Evolutionary conservation across 2,888 invertebrate genomes (phyloP).

Genomic region (Congeria kusceri): DNA sequence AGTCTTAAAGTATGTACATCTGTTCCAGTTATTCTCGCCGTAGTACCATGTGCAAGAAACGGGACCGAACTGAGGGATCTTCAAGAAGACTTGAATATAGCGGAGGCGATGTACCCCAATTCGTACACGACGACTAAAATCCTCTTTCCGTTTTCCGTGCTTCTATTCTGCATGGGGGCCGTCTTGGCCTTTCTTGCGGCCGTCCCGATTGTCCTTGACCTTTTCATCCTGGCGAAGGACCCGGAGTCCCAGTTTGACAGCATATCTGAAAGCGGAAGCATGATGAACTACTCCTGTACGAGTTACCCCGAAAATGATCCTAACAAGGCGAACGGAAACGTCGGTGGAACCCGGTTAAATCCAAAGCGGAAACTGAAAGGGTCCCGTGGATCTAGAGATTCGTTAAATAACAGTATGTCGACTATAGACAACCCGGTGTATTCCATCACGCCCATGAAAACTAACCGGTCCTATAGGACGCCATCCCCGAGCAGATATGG

Average conservation of each 20-base stretch:
- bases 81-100: no score
- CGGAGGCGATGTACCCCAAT: neutral
- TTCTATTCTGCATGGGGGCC: neutral
- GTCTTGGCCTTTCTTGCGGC: neutral
- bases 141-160: neutral
- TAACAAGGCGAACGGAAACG: no score
- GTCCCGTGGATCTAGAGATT: no score
- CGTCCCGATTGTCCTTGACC: neutral
- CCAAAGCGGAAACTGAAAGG: no score
- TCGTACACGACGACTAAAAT: neutral
- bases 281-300: constrained; percentile 4
- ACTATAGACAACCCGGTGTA: no score
- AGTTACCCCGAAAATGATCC: neutral
- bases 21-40: neutral
- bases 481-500: no score
- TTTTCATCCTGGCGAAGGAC: neutral
- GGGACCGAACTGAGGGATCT: no score
- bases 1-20: no score
- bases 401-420: no score
- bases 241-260: neutral
- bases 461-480: no score
- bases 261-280: constrained; percentile 1
- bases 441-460: no score
- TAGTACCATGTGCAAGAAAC: neutral
- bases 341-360: no score